Conservation (phyloP, 2,113 vertebrate species). For the Phasianus colchicus region DNA sequence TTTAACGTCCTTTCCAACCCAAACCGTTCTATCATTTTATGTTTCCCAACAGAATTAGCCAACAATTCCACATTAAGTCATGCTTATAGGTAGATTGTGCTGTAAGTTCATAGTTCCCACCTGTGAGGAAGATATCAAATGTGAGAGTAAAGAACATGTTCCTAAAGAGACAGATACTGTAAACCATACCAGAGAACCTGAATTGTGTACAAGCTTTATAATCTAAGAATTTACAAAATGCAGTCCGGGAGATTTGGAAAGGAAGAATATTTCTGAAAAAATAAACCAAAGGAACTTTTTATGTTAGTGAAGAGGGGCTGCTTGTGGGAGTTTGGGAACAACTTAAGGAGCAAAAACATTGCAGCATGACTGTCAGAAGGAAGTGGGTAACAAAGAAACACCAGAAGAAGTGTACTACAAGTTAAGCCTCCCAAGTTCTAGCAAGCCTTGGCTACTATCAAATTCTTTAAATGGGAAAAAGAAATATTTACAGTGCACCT, state of each 20-base stretch:
- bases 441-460: background rate
- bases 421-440: background rate
- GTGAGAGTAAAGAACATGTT: background rate
- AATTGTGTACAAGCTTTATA: background rate
- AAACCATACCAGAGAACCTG: background rate
- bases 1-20: background rate
- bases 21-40: background rate
- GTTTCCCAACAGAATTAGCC: background rate
- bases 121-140: background rate
- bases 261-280: background rate
- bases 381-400: background rate
- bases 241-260: background rate
- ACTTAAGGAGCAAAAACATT: background rate
- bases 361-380: background rate
- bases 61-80: background rate
- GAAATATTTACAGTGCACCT: conserved; percentile 31
- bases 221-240: background rate
- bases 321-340: background rate
- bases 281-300: background rate
- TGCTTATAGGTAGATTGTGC: background rate
- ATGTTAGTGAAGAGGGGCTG: background rate
- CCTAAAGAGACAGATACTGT: background rate
- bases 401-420: background rate
- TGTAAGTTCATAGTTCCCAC: background rate
- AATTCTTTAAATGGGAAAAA: background rate